Evolutionary conservation across 2,113 vertebrate genomes (phyloP).

Genomic region (Tragelaphus imberbis): DNA sequence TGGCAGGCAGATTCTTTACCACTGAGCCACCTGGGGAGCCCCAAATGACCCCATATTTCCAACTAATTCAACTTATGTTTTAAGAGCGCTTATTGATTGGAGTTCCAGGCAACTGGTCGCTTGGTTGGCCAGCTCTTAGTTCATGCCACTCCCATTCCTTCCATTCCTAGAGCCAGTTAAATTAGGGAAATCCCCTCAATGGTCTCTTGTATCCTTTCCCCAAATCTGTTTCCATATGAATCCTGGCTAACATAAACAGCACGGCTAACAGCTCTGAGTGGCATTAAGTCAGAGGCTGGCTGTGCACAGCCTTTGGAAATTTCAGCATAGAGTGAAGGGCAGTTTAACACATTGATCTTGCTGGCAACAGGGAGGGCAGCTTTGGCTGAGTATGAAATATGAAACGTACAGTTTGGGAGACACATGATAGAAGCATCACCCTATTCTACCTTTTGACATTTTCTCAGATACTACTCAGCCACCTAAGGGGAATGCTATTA

Average conservation of each 20-base stretch:
- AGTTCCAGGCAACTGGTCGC: not conserved
- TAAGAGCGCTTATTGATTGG: not conserved
- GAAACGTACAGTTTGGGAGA: not conserved
- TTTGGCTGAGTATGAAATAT: not conserved
- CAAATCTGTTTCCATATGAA: not conserved
- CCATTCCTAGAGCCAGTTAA: not conserved
- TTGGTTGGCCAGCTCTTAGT: not conserved
- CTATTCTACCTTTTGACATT: not conserved
- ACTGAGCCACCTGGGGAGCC: not conserved
- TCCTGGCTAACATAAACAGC: not conserved
- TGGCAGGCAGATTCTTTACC: not conserved
- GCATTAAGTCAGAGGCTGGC: not conserved
- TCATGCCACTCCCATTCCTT: not conserved
- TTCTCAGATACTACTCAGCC: not conserved
- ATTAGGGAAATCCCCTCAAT: not conserved
- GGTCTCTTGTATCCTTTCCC: not conserved
- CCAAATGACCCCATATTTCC: not conserved
- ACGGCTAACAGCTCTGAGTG: not conserved
- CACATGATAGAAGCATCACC: not conserved
- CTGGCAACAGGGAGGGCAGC: not conserved
- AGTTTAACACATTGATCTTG: not conserved
- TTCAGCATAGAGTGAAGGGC: not conserved
- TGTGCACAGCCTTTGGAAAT: not conserved
- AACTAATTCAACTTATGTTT: not conserved
- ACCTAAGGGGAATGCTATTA: not conserved